phyloP scores from a whole-genome alignment of 1,140 invertebrate species.

The Neoseiulus cucumeris region DNA sequence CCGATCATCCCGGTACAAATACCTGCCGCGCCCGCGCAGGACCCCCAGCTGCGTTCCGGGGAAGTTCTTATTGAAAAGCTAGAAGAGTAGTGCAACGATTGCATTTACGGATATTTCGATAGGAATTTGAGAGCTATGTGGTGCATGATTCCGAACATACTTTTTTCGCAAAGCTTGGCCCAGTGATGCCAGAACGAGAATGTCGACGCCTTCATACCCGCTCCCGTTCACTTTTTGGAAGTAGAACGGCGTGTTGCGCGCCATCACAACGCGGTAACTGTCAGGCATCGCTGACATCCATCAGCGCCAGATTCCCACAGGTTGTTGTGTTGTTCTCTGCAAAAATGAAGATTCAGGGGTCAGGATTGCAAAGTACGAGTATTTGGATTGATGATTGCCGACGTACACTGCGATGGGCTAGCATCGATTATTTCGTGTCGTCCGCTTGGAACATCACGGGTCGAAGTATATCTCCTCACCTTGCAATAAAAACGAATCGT shows the following conservation, averaged over 20 bases:
- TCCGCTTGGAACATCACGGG: too few species aligned
- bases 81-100: not conserved
- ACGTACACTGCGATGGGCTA: too few species aligned
- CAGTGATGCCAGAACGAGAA: not conserved
- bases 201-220: not conserved
- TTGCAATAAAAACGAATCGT: too few species aligned
- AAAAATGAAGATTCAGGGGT: too few species aligned
- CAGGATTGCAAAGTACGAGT: too few species aligned
- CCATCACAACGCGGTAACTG: not conserved
- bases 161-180: not conserved
- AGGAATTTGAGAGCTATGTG: not conserved
- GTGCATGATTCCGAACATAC: not conserved
- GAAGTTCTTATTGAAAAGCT: not conserved
- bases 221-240: not conserved
- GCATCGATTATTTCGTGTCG: too few species aligned
- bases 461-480: too few species aligned
- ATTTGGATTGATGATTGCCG: too few species aligned
- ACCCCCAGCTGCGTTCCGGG: not conserved
- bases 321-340: too few species aligned
- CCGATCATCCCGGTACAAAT: not conserved
- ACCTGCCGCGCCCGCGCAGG: not conserved
- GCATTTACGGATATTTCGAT: too few species aligned
- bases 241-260: not conserved
- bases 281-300: too few species aligned
- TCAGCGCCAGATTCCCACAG: too few species aligned